phyloP scores from a whole-genome alignment of 2,113 vertebrate genomes.

The Mesitornis unicolor region DNA sequence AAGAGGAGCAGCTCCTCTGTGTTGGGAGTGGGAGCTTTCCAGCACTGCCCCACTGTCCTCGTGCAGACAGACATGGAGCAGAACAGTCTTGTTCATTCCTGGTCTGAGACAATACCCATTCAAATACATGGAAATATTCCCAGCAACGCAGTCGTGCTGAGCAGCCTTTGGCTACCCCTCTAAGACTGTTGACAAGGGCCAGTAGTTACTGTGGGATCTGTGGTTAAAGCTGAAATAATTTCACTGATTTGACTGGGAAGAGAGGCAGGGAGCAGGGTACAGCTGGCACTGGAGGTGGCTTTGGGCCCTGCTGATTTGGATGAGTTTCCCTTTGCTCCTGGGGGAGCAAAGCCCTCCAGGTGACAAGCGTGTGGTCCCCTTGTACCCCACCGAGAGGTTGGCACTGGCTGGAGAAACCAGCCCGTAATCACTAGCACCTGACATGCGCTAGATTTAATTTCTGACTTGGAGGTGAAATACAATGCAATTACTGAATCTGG shows the following conservation, averaged over 20 bases:
- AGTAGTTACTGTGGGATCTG: slow-evolving; percentile 16
- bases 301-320: neutral
- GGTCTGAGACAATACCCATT: slow-evolving; percentile 43
- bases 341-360: fast-evolving
- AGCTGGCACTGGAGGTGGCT: neutral
- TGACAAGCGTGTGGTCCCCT: neutral
- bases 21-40: fast-evolving
- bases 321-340: neutral
- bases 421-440: neutral
- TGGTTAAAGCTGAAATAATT: neutral
- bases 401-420: neutral
- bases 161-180: slow-evolving; percentile 1
- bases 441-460: neutral
- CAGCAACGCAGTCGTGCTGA: neutral
- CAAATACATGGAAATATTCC: neutral
- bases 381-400: fast-evolving
- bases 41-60: neutral
- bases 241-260: neutral
- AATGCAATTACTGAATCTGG: neutral
- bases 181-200: neutral
- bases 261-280: neutral
- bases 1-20: neutral
- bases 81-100: slow-evolving; percentile 36
- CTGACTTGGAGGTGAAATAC: neutral
- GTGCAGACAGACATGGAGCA: neutral